A percentile compares a stretch with the other conserved stretches of the same genome.
These are phyloP conservation scores for Macrosteles quadrilineatus DNA, from an alignment of 1,140 invertebrate genomes.

Conservation along the genomic window DNA sequence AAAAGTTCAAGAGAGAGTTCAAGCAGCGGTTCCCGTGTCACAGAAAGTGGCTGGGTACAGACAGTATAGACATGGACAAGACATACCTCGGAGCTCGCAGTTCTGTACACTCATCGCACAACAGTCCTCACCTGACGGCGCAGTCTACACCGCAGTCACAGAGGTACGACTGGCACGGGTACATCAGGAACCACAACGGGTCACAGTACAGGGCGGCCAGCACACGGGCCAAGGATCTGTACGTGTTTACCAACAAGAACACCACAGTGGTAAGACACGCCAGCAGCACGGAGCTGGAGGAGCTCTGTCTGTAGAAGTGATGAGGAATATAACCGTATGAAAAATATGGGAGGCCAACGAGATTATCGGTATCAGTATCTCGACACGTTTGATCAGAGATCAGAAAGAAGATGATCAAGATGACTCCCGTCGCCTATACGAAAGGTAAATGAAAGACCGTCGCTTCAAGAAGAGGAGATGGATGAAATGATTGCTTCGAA, in stretches of 20 bases:
- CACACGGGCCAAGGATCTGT: conserved; percentile 31
- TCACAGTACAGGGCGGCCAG: background rate
- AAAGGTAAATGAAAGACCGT: no score
- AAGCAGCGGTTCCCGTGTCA: conserved; percentile 61
- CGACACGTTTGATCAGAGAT: no score
- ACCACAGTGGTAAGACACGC: conserved; percentile 31
- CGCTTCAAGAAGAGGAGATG: no score
- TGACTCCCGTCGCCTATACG: no score
- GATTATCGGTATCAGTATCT: no score
- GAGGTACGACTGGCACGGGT: conserved; percentile 15
- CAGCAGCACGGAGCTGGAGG: conserved; percentile 37
- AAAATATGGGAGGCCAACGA: no score
- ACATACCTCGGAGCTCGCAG: conserved; percentile 26
- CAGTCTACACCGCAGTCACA: conserved; percentile 27
- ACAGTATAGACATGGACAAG: conserved; percentile 48
- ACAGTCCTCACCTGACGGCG: conserved; percentile 3
- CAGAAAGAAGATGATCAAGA: no score
- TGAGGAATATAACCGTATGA: no score
- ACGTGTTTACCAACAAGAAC: conserved; percentile 34
- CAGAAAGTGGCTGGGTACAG: conserved; percentile 48
- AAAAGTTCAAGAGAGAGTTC: conserved; percentile 72
- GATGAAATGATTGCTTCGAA: no score
- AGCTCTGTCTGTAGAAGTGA: conserved; percentile 41
- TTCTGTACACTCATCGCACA: conserved; percentile 33
- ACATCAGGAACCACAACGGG: background rate